Base-by-base conservation (phyloP, 2,888 invertebrate species). In the Neoaliturus tenellus region DNA sequence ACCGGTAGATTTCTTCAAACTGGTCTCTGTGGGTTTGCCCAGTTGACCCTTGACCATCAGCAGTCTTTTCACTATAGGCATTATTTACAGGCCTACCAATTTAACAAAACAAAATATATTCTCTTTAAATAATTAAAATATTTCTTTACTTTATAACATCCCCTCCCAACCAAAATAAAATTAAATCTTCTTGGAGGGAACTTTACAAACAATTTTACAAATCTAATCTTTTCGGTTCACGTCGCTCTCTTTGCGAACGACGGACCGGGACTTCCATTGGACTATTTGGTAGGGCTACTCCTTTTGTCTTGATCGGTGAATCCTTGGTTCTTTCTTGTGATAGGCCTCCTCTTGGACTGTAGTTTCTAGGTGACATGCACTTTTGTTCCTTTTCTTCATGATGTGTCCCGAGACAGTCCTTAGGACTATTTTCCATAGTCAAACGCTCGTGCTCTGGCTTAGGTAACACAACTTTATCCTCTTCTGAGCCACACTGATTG, bases 171-270 rank as follows among this genome's bases (percentile, higher is more conserved):
- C 8, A 69, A 69, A 69, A 8, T 33, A 69, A 69, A 69, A 28
- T 4, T 20, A 31, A 69, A 69, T 69, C 33, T 33, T 69, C 31
- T 17, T 69, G 69, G 69, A 69, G 69, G 33, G 69, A 33, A 33
- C 1, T 33, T 20, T 20, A 17, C 17, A 10, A 8, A 33, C 12
- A 12, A 39, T 6, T 67, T 67, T 67, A 69, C 33, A 69, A 69
- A 69, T 69, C n/a, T 33, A 69, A 69, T 69, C 33, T 69, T 69
- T 69, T 8, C 20, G 69, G 69, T 33, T 33, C 1, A 31, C 69
- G 69, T 35, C 35, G 33, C n/a, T 69, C 69, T 69, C 69, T 69
- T 31, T 69, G 31, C n/a, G 33, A 69, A 8, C 35, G 69, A 31
- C 69, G 69, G 31, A 69, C 31, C 69, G 2, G 8, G 33, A 28